Percentiles rank a stretch among this genome's conserved stretches.
Evolutionary conservation across 2,797 vertebrate genomes (phyloP).

Genomic region (Varecia variegata): DNA sequence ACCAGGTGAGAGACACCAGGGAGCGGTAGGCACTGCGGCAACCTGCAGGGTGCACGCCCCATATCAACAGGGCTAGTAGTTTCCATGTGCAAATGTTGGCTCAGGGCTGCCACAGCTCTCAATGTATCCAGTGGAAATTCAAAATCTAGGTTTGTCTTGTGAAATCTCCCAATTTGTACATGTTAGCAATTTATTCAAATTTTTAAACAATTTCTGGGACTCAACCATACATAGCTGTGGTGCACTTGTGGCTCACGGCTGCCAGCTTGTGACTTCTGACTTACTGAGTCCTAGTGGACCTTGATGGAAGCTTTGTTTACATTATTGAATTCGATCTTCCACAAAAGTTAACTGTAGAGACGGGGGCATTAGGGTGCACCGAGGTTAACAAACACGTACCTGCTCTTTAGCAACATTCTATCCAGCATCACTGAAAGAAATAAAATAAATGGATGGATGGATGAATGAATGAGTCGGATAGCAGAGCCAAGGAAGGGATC

Average conservation of each 20-base stretch:
- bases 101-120: neutral
- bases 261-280: neutral
- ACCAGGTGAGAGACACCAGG: neutral
- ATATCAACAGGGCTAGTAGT: accelerated
- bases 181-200: neutral
- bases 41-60: accelerated
- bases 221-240: neutral
- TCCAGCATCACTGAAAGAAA: accelerated
- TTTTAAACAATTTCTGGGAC: too few species aligned
- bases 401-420: neutral
- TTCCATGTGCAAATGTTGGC: accelerated
- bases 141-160: neutral
- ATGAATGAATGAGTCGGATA: neutral
- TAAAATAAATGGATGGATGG: too few species aligned
- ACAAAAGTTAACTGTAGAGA: neutral
- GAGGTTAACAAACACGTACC: neutral
- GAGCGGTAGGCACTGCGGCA: accelerated
- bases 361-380: accelerated
- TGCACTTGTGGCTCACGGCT: accelerated
- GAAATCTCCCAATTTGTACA: neutral
- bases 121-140: neutral
- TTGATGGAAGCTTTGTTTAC: neutral
- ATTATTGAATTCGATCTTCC: neutral
- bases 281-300: neutral
- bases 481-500: neutral